These are phyloP conservation scores for Aythya baeri DNA, from an alignment of 2,113 vertebrate genomes.

Conservation along the genomic window DNA sequence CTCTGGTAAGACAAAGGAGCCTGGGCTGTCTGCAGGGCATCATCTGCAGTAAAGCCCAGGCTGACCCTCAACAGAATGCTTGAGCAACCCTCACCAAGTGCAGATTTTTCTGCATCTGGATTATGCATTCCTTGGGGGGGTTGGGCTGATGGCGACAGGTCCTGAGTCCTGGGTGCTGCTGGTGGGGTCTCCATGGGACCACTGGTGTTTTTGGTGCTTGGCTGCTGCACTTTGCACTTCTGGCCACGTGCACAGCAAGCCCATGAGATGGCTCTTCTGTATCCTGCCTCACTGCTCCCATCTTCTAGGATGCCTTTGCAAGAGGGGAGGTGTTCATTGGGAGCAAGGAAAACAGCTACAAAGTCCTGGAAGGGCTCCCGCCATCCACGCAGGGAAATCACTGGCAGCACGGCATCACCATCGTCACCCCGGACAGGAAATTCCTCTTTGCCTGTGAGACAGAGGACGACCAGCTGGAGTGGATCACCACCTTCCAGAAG, in stretches of 20 bases:
- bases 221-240: background rate
- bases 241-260: background rate
- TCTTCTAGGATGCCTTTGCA: conserved; percentile 90
- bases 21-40: background rate
- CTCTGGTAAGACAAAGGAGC: conserved; percentile 83
- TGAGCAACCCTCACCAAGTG: background rate
- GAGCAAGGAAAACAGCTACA: conserved; percentile 95
- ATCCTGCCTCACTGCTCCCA: background rate
- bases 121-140: background rate
- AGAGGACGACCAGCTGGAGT: conserved; percentile 87
- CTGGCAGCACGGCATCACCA: conserved; percentile 95
- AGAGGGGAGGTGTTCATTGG: conserved; percentile 97
- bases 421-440: conserved; percentile 93
- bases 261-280: background rate
- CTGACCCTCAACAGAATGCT: background rate
- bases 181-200: background rate
- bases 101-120: background rate
- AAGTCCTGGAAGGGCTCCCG: conserved; percentile 88
- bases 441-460: conserved; percentile 96
- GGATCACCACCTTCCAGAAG: conserved; percentile 91
- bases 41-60: background rate
- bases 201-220: background rate
- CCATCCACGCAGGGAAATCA: conserved; percentile 89
- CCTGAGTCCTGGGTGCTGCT: background rate
- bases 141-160: background rate